Base-by-base conservation (phyloP, 2,888 invertebrate species). In the Uloborus plumipes region DNA sequence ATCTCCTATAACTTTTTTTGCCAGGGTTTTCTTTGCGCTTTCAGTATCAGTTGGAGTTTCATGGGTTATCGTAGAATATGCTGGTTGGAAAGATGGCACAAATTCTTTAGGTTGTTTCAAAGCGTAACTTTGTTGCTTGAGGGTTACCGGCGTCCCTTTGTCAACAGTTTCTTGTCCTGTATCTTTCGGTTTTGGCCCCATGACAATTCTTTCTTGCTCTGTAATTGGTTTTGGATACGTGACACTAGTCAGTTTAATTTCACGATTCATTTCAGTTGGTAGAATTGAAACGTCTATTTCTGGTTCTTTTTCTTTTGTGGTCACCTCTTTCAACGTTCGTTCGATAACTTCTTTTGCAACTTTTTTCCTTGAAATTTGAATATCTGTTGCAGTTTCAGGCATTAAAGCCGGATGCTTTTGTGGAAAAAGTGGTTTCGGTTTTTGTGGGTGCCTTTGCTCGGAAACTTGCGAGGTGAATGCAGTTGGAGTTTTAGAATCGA, bases 381-480 rank as follows among this genome's bases (percentile, higher is more conserved):
- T 50, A 49, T 61, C 84, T 80, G 90, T 90, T 88, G 78, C 89
- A 88, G 64, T 87, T 88, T 84, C 88, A 89, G 86, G 88, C 86
- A 84, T 89, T 89, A 47, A 87, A 87, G 50, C 85, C 86, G 87
- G 90, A 90, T 64, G 86, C 39, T 7, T 39, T 39, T 39, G 39
- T 39, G 7, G 39, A 39, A 39, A 1, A 11, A 39, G 1, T 39
- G 39, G 39, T 9, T 39, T 39, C 9, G 39, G 3, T 11, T 39
- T 11, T 39, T 39, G 39, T 39, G 39, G 39, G 3, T 39, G 7
- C 39, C 9, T 39, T 9, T 39, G 39, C 39, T 39, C 39, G 11
- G 39, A 39, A 4, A 39, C 39, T 39, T 39, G 39, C 11, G 39
- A 9, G 39, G 9, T 39, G 3, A 39, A 9, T 39, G 39, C 11